Conservation (phyloP, 1,140 invertebrate species). For the Streblospio benedicti region DNA sequence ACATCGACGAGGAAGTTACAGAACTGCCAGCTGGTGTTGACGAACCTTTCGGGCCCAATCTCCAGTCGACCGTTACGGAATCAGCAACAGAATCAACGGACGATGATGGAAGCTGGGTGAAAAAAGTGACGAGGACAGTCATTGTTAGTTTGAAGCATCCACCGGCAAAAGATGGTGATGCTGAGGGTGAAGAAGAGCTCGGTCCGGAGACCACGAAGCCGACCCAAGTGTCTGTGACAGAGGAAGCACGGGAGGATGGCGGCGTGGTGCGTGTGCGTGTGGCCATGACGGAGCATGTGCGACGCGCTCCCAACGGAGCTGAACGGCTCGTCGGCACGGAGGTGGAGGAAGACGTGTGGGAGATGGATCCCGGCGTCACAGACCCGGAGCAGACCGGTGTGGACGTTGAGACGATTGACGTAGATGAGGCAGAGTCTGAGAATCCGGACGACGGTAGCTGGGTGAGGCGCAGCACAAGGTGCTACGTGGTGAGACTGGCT, state of each 20-base stretch:
- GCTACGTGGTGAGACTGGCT: too few species aligned
- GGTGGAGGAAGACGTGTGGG: slow-evolving; percentile 4
- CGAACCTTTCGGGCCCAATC: too few species aligned
- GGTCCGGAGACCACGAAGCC: too few species aligned
- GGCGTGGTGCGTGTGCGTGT: too few species aligned
- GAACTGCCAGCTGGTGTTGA: slow-evolving; percentile 2
- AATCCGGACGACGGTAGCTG: slow-evolving; percentile 32
- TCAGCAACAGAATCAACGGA: slow-evolving; percentile 6
- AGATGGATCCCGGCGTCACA: neutral
- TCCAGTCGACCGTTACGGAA: neutral
- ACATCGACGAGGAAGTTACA: neutral
- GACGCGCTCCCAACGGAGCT: too few species aligned
- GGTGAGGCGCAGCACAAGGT: slow-evolving; percentile 6
- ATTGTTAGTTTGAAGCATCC: too few species aligned
- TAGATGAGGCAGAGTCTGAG: slow-evolving; percentile 3
- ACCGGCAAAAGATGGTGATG: too few species aligned
- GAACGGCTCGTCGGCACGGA: slow-evolving; percentile 6
- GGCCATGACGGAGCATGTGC: too few species aligned
- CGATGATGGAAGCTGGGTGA: slow-evolving; percentile 9
- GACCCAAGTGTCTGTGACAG: too few species aligned
- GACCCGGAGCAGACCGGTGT: slow-evolving; percentile 1
- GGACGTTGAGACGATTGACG: too few species aligned
- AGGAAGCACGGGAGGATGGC: too few species aligned
- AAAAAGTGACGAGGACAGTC: neutral
- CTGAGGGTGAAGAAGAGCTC: too few species aligned